A percentile compares a stretch with the other conserved stretches of the same genome.
phyloP scores from a whole-genome alignment of 2,888 invertebrate species.

The Ommatoiulus sabulosus region DNA sequence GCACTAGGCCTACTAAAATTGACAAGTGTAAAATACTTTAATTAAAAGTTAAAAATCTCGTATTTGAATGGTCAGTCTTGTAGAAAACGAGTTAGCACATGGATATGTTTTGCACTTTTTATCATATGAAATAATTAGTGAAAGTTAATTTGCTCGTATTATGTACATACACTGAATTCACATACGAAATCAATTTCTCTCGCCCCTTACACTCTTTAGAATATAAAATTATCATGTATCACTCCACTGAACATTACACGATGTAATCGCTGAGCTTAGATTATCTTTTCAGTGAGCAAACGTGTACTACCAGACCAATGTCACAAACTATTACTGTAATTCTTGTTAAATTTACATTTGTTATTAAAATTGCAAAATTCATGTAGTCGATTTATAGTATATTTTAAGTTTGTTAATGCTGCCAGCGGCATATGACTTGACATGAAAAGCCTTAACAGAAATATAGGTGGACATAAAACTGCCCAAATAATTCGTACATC shows the following conservation, averaged over 20 bases:
- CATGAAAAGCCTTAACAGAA: not conserved
- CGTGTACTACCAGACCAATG: not conserved
- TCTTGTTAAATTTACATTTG: not conserved
- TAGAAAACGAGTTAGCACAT: slow-evolving; percentile 13
- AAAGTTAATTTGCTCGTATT: not conserved
- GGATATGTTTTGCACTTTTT: slow-evolving; percentile 24
- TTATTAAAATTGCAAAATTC: not conserved
- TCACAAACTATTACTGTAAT: not conserved
- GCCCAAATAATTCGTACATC: not conserved
- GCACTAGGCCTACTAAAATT: not conserved
- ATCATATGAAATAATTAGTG: slow-evolving; percentile 12
- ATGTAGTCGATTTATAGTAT: not conserved
- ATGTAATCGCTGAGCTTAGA: not conserved
- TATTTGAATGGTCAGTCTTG: not conserved
- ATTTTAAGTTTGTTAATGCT: not conserved
- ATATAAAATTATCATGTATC: slow-evolving; percentile 4
- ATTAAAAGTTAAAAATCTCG: slow-evolving; percentile 30
- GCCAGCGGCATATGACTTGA: not conserved
- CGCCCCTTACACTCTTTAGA: not conserved
- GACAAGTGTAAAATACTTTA: slow-evolving; percentile 24
- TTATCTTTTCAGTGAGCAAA: not conserved
- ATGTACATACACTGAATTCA: not conserved
- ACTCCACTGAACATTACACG: not conserved
- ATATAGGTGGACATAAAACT: not conserved
- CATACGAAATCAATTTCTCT: not conserved